phyloP scores from a whole-genome alignment of 2,113 vertebrate species.

The Hippopotamus amphibius region DNA sequence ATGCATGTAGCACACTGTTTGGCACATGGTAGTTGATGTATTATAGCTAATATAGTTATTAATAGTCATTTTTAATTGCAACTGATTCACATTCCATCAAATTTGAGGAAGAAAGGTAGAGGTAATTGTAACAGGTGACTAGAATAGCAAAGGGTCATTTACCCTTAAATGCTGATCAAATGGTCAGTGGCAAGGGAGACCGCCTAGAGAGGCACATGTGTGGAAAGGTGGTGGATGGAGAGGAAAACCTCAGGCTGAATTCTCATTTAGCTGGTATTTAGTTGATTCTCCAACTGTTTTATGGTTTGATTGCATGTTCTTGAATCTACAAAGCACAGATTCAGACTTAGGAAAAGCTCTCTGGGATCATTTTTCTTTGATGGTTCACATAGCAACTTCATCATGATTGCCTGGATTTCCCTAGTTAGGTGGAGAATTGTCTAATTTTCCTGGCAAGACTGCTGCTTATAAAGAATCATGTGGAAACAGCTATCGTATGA shows the following conservation, averaged over 20 bases:
- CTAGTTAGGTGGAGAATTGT: background rate
- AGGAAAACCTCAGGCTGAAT: background rate
- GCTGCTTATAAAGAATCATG: constrained; percentile 8
- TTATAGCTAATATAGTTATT: background rate
- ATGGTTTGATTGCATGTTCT: background rate
- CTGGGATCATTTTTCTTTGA: constrained; percentile 16
- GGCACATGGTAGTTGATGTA: background rate
- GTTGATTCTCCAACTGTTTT: background rate
- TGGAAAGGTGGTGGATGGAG: background rate
- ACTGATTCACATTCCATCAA: background rate
- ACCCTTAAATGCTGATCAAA: background rate
- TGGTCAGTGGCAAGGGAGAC: background rate
- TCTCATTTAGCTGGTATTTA: background rate
- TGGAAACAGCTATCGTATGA: constrained; percentile 20
- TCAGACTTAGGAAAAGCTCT: constrained; percentile 16
- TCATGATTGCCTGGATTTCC: constrained; percentile 25
- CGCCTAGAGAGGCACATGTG: background rate
- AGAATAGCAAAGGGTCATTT: background rate
- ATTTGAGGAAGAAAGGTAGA: background rate
- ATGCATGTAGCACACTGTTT: background rate
- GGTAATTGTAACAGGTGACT: background rate
- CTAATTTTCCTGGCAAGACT: constrained; percentile 38
- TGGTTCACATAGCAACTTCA: constrained; percentile 57
- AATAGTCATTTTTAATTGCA: background rate
- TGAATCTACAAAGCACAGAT: background rate